phyloP scores from a whole-genome alignment of 2,888 invertebrate genomes.

The Protodeltote pygarga region DNA sequence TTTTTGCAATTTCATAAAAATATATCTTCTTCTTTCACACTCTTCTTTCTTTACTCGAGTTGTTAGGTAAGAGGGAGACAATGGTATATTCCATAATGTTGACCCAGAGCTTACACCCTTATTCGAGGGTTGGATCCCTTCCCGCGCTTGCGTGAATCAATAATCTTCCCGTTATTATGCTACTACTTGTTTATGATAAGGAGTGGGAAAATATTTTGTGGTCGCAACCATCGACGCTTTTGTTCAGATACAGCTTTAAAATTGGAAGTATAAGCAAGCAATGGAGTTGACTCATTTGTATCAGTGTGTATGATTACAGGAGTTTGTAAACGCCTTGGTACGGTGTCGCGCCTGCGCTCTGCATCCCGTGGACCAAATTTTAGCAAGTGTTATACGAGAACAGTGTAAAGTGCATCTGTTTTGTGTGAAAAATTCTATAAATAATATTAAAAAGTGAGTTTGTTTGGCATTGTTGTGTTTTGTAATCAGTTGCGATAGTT shows the following conservation, averaged over 20 bases:
- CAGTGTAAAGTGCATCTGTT: conserved; percentile 74
- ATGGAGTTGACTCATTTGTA: conserved; percentile 41
- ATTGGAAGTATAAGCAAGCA: conserved; percentile 32
- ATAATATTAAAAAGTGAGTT: conserved; percentile 71
- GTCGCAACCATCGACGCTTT: conserved; percentile 54
- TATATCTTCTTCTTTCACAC: conserved; percentile 10
- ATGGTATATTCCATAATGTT: conserved; percentile 26
- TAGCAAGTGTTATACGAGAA: conserved; percentile 76
- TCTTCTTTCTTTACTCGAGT: conserved; percentile 17
- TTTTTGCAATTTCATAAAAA: conserved; percentile 15
- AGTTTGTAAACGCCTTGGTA: conserved; percentile 60
- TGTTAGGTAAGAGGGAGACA: conserved; percentile 48
- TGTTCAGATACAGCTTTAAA: background rate
- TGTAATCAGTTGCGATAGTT: conserved; percentile 7
- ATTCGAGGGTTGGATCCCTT: conserved; percentile 60
- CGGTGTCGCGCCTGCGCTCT: conserved; percentile 75
- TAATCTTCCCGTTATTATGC: conserved; percentile 60
- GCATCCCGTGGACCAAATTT: conserved; percentile 74
- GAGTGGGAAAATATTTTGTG: background rate
- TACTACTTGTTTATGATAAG: conserved; percentile 15
- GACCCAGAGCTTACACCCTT: conserved; percentile 55
- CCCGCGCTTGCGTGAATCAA: conserved; percentile 83
- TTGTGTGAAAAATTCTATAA: conserved; percentile 63
- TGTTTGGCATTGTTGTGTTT: conserved; percentile 23
- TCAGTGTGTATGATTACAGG: background rate